Evolutionary conservation across 1,140 invertebrate genomes (phyloP).

Genomic region (Achroia grisella): DNA sequence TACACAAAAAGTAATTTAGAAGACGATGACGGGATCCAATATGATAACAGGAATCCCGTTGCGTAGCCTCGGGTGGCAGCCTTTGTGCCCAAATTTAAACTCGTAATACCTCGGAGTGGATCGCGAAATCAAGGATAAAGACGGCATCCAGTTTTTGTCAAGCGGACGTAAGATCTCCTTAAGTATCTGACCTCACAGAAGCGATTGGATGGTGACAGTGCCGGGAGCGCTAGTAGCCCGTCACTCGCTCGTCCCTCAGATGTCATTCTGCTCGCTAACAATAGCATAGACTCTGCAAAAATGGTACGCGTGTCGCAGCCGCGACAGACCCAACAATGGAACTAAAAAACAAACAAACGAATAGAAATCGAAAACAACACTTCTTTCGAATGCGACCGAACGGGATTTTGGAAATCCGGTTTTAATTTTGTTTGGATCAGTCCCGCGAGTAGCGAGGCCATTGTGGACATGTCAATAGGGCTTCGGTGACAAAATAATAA

Average conservation of each 20-base stretch:
- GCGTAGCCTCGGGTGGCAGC: constrained; percentile 45
- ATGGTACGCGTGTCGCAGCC: constrained; percentile 60
- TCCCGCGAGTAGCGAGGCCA: constrained; percentile 33
- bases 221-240: constrained; percentile 11
- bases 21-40: constrained; percentile 51
- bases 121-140: constrained; percentile 5
- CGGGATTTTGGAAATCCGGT: constrained; percentile 73
- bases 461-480: constrained; percentile 23
- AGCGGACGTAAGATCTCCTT: constrained; percentile 4
- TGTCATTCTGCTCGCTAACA: constrained; percentile 55
- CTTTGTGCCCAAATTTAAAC: constrained; percentile 20
- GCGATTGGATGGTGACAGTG: constrained; percentile 10
- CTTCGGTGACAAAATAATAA: constrained; percentile 35
- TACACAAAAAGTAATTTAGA: constrained; percentile 62
- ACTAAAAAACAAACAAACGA: constrained; percentile 69
- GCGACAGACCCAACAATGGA: constrained; percentile 54
- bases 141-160: constrained; percentile 10
- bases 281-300: constrained; percentile 66
- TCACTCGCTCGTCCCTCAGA: constrained; percentile 46
- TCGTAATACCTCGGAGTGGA: constrained; percentile 7
- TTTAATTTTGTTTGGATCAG: constrained; percentile 54
- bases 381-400: constrained; percentile 60
- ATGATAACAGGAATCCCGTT: constrained; percentile 69
- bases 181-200: constrained; percentile 29
- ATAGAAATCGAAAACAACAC: constrained; percentile 71